Conservation (phyloP, 2,888 invertebrate species). For the Blastobasis lacticolella region DNA sequence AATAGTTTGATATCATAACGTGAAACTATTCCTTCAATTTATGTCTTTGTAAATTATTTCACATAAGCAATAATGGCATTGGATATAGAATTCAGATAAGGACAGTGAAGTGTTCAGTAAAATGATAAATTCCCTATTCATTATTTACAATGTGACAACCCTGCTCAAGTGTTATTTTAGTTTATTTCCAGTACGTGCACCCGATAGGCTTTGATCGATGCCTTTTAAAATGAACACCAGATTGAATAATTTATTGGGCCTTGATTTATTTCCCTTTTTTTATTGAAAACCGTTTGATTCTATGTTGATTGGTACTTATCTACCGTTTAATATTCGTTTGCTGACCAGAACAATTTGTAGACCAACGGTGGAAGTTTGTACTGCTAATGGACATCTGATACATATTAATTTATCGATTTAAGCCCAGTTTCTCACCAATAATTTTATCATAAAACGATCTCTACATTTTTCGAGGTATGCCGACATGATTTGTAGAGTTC, state of each 20-base stretch:
- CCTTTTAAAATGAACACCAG: conserved; percentile 44
- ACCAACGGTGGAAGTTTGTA: background rate
- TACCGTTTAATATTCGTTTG: conserved; percentile 32
- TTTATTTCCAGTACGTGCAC: conserved; percentile 17
- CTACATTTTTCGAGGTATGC: too few species aligned
- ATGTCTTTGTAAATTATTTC: too few species aligned
- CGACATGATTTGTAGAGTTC: too few species aligned
- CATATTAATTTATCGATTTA: too few species aligned
- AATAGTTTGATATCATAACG: too few species aligned
- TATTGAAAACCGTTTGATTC: conserved; percentile 37
- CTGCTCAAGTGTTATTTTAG: conserved; percentile 8
- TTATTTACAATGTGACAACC: conserved; percentile 1
- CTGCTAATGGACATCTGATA: too few species aligned
- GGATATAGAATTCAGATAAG: background rate
- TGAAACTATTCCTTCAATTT: too few species aligned
- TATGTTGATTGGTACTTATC: conserved; percentile 26
- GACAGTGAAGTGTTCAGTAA: background rate
- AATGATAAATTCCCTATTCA: too few species aligned
- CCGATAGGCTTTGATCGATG: conserved; percentile 48
- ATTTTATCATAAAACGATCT: too few species aligned
- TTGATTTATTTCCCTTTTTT: conserved; percentile 26
- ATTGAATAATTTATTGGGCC: conserved; percentile 49
- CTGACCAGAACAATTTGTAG: conserved; percentile 1
- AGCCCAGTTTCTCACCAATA: too few species aligned
- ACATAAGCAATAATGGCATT: too few species aligned